phyloP scores from a whole-genome alignment of 1,140 invertebrate genomes.

The Mactra quadrangularis region DNA sequence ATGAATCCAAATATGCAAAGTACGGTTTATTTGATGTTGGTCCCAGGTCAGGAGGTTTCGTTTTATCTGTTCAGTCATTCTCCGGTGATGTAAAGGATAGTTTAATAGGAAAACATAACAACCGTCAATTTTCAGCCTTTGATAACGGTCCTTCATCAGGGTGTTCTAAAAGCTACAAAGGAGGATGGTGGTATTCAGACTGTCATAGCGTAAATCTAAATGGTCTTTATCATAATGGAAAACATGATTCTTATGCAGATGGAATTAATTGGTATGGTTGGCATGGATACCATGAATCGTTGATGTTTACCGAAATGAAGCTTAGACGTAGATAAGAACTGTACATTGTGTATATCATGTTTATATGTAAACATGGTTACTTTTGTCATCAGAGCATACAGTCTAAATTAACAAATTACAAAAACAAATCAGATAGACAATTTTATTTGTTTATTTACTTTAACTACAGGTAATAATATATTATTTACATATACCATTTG shows the following conservation, averaged over 20 bases:
- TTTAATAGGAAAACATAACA: constrained; percentile 81
- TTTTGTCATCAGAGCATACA: no score
- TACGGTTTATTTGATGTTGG: constrained; percentile 42
- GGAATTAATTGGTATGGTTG: constrained; percentile 87
- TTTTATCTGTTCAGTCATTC: constrained; percentile 1
- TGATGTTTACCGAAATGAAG: constrained; percentile 84
- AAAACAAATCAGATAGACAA: no score
- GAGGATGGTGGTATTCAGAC: constrained; percentile 87
- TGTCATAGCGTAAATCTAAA: constrained; percentile 87
- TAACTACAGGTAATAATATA: no score
- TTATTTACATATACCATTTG: no score
- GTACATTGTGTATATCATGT: no score
- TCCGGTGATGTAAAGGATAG: constrained; percentile 12
- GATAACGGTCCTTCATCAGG: constrained; percentile 85
- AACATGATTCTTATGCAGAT: constrained; percentile 66
- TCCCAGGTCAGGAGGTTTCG: background rate
- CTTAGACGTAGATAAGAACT: constrained; percentile 31
- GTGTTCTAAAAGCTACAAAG: constrained; percentile 86
- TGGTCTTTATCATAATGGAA: constrained; percentile 84
- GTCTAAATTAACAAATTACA: no score
- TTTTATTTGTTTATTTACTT: no score
- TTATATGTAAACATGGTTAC: no score
- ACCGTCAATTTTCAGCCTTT: constrained; percentile 85
- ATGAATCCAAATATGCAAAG: constrained; percentile 31
- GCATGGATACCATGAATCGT: constrained; percentile 84